phyloP scores from a whole-genome alignment of 2,113 vertebrate genomes.

The Ophthalmolycus amberensis region DNA sequence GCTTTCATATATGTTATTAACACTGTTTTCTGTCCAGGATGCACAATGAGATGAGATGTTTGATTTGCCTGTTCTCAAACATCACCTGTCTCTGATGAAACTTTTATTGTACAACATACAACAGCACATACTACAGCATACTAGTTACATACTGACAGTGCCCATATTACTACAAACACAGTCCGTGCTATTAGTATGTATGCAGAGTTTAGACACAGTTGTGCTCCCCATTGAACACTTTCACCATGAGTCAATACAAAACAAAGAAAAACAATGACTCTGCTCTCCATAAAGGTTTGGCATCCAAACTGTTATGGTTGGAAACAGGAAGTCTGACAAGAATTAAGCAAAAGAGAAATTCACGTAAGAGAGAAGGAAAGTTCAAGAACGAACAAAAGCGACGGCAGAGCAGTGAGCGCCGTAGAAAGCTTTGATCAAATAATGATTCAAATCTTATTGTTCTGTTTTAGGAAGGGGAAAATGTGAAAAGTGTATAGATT shows the following conservation, averaged over 20 bases:
- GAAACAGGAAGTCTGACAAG: slow-evolving; percentile 8
- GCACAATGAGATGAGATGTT: not conserved
- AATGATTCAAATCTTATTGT: not conserved
- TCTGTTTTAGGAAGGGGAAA: not conserved
- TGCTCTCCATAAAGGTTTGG: slow-evolving; percentile 12
- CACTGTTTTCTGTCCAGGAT: not conserved
- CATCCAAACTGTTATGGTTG: slow-evolving; percentile 17
- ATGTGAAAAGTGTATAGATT: not conserved
- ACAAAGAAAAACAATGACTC: slow-evolving; percentile 1
- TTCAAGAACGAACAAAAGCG: not conserved
- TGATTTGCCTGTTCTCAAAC: not conserved
- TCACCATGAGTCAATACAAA: not conserved
- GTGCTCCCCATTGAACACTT: not conserved
- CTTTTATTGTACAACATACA: not conserved
- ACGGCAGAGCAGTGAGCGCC: not conserved
- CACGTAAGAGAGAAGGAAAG: not conserved
- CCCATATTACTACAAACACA: not conserved
- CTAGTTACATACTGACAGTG: not conserved
- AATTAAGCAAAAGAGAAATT: not conserved
- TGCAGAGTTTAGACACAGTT: not conserved
- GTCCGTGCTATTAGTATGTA: not conserved
- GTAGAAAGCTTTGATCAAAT: not conserved
- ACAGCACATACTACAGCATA: not conserved
- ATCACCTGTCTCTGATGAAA: not conserved
- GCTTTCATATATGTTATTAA: not conserved